Evolutionary conservation across 92 coral and sea anemone species (phyloP).

Genomic region (Porites lobata): DNA sequence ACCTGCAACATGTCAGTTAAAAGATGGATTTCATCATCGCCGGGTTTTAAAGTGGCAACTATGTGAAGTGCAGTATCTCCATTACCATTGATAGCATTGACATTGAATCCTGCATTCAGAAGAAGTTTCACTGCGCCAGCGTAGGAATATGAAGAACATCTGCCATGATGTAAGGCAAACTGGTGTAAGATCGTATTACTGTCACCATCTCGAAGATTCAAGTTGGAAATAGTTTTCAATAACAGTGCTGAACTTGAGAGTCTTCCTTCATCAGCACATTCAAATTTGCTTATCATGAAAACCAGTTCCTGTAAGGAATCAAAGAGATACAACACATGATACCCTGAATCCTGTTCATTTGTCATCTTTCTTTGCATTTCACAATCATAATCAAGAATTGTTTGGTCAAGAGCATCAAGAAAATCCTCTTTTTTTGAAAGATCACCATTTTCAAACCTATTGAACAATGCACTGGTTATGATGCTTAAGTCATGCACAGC

Average conservation of each 20-base stretch:
- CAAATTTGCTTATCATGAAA: background rate
- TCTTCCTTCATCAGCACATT: background rate
- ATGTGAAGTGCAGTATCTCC: background rate
- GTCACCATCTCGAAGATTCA: background rate
- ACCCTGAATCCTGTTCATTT: too few species aligned
- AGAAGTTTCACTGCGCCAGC: background rate
- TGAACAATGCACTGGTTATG: background rate
- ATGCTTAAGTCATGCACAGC: background rate
- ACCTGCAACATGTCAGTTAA: background rate
- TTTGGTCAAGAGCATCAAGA: too few species aligned
- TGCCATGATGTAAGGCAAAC: background rate
- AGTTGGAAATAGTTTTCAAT: too few species aligned
- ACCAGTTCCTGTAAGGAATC: background rate
- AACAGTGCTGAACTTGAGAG: background rate
- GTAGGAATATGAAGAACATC: background rate
- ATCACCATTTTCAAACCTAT: too few species aligned
- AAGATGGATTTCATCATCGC: background rate
- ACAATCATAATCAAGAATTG: too few species aligned
- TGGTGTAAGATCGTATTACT: background rate
- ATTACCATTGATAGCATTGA: too few species aligned
- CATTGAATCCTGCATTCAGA: too few species aligned
- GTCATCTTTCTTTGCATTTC: too few species aligned
- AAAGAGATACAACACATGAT: too few species aligned
- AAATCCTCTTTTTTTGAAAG: too few species aligned
- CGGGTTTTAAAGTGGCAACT: background rate